These are phyloP conservation scores for Macrotrachela quadricornifera DNA, from an alignment of 1,140 invertebrate genomes.

Conservation along the genomic window DNA sequence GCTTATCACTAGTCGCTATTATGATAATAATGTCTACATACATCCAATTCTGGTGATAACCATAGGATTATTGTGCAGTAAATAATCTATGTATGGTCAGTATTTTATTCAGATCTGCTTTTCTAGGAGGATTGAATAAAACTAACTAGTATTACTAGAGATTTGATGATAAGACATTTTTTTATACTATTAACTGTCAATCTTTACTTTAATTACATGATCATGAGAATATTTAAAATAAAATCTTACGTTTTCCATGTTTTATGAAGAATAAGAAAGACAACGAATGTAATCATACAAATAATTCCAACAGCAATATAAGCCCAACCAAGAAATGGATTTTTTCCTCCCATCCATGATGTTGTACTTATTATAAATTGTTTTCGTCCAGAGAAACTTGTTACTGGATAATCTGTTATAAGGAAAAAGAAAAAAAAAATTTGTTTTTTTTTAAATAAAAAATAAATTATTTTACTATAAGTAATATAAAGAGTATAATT, in stretches of 20 bases:
- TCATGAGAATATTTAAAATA: too few relatives aligned
- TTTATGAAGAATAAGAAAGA: conserved; percentile 70
- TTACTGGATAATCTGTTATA: conserved; percentile 58
- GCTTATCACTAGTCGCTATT: too few relatives aligned
- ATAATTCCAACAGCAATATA: conserved; percentile 87
- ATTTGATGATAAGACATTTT: too few relatives aligned
- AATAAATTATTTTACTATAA: conserved; percentile 38
- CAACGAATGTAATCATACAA: conserved; percentile 67
- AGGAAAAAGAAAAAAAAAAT: neutral
- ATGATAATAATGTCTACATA: too few relatives aligned
- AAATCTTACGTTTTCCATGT: conserved; percentile 19
- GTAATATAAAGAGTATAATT: conserved; percentile 49
- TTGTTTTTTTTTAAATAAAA: neutral
- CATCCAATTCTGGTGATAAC: too few relatives aligned
- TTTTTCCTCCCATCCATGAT: conserved; percentile 82
- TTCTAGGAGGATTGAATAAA: too few relatives aligned
- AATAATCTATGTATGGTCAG: too few relatives aligned
- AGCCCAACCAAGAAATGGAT: conserved; percentile 88
- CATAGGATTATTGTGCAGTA: too few relatives aligned
- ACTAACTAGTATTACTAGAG: too few relatives aligned
- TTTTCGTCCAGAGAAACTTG: conserved; percentile 70
- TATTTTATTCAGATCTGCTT: too few relatives aligned
- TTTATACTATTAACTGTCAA: too few relatives aligned
- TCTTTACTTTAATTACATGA: too few relatives aligned
- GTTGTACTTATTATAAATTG: conserved; percentile 87